phyloP scores from a whole-genome alignment of 2,113 vertebrate species.

The Urocolius indicus region DNA sequence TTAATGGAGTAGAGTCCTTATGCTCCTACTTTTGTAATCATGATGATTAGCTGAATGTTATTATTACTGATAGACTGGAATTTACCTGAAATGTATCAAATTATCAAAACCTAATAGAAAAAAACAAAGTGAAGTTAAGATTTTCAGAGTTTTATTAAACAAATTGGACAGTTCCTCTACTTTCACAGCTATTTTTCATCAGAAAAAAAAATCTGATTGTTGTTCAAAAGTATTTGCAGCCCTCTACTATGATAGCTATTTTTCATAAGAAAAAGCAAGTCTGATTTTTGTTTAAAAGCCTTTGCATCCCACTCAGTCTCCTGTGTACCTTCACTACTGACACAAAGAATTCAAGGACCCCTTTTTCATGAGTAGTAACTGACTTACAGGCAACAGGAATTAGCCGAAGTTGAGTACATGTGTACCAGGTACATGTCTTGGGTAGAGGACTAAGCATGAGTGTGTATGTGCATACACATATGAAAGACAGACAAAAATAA shows the following conservation, averaged over 20 bases:
- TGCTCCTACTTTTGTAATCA: not conserved
- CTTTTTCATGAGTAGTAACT: not conserved
- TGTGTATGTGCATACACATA: not conserved
- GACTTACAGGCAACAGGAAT: not conserved
- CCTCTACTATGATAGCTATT: not conserved
- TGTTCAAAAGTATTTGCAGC: not conserved
- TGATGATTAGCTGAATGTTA: not conserved
- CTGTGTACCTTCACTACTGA: not conserved
- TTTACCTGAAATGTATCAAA: not conserved
- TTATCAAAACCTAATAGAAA: not conserved
- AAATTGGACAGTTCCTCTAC: not conserved
- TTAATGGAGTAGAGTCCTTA: not conserved
- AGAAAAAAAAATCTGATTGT: not conserved
- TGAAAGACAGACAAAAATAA: not conserved
- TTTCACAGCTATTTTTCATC: not conserved
- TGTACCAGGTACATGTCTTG: not conserved
- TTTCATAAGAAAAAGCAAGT: not conserved
- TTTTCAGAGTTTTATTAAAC: not conserved
- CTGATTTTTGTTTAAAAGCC: not conserved
- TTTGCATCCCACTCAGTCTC: not conserved
- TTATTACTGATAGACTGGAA: not conserved
- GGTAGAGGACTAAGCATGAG: not conserved
- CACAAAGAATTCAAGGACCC: not conserved
- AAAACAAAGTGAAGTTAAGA: not conserved
- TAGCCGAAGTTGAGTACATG: not conserved